Evolutionary conservation across 1,140 invertebrate genomes (phyloP), one percentile per base, ranked within the genome.

Genomic region (Platyscapa corneri): DNA sequence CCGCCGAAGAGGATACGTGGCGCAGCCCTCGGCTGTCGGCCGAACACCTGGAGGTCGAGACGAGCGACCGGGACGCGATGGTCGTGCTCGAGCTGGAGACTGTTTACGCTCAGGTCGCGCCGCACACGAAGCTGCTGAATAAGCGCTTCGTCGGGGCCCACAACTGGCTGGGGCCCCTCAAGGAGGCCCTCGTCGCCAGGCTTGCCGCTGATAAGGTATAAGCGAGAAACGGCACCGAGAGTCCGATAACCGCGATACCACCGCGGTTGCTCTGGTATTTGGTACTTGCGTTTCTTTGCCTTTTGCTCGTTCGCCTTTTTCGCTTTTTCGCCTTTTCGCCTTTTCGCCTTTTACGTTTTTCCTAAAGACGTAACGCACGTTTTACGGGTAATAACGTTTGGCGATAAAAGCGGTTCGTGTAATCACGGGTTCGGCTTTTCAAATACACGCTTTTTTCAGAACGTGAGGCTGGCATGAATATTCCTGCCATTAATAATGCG

Each of bases 131-230:
- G 95, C 95, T 97, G 93, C 94, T 97, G 92, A 96, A 97, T 89
- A 97, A 98, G 94, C 95, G 97, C 89, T 97, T 97, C 93, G 97
- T 97, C 91, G 97, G 96, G 94, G 94, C 97, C 90, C 97, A 98
- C 93, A 96, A 97, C 90, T 97, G 97, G 96, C 93, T 97, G 88
- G 96, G 96, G 88, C 97, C 97, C 84, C 94, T 98, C 87, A 93
- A 93, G 87, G 93, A 93, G 86, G 92, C 92, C 83, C 90, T 93
- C 37, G 91, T 93, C 82, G 92, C 92, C 20, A 87, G 92, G 82
- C 90, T 93, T 53, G 89, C 92, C 64, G 92, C 92, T 87, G 93
- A 93, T 90, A 93, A 93, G 92, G 93, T 93, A 92, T 23, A 0
- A 16, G 37, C 70, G 1, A 0, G 27, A 30, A 64, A 6, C n/a